Conservation (phyloP, 2,888 invertebrate species). For the Sceliomorpha sp. region DNA sequence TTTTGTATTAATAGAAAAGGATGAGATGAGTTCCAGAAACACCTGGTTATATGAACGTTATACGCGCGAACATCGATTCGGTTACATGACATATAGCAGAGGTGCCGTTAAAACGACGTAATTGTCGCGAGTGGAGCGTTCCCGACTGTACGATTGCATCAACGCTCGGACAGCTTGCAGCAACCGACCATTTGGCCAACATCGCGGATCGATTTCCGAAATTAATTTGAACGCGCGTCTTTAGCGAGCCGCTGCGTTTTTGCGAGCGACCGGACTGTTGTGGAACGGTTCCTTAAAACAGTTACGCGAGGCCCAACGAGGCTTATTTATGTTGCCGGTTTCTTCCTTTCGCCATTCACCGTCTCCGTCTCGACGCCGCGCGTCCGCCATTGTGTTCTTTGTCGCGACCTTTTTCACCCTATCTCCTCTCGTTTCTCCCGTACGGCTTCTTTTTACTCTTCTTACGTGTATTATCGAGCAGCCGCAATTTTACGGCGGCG, state of each 20-base stretch:
- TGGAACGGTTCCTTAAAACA: constrained; percentile 50
- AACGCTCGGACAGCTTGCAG: constrained; percentile 1
- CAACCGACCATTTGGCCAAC: background rate
- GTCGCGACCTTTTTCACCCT: constrained; percentile 42
- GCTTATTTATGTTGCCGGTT: constrained; percentile 50
- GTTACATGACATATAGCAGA: background rate
- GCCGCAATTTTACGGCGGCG: constrained; percentile 68
- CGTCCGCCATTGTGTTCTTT: constrained; percentile 24
- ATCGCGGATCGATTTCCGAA: constrained; percentile 32
- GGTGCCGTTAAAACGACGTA: constrained; percentile 14
- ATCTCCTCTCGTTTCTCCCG: constrained; percentile 35
- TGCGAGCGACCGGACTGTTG: constrained; percentile 27
- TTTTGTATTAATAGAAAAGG: too few relatives aligned
- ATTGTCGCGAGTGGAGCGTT: constrained; percentile 19
- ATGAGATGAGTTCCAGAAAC: too few relatives aligned
- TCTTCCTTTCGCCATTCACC: constrained; percentile 31
- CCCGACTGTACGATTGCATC: too few relatives aligned
- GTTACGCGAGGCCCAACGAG: constrained; percentile 38
- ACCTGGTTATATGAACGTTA: too few relatives aligned
- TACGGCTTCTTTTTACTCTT: constrained; percentile 41
- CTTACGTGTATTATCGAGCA: constrained; percentile 44
- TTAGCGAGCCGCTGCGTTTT: constrained; percentile 42
- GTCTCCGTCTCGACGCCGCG: constrained; percentile 24
- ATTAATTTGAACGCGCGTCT: constrained; percentile 46
- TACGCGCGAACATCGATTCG: too few relatives aligned